Conservation (phyloP, 2,888 invertebrate genomes). For the Eupeodes luniger region DNA sequence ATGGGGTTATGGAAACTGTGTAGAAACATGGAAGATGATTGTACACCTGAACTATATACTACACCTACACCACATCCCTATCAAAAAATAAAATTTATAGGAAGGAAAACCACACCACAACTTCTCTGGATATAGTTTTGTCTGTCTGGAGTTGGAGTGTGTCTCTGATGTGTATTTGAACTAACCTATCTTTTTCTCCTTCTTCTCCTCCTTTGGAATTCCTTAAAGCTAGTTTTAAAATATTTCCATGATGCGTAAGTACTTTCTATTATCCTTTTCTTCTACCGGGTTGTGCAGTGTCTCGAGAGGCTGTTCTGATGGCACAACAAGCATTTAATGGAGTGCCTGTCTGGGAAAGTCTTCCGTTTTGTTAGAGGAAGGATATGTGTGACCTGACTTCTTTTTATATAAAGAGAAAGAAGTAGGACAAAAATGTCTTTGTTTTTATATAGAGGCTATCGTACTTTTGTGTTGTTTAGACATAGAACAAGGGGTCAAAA, state of each 20-base stretch:
- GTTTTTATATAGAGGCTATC: neutral
- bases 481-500: neutral
- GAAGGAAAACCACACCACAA: neutral
- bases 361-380: neutral
- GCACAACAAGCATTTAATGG: conserved; percentile 38
- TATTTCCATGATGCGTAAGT: conserved; percentile 30
- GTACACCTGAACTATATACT: too few species aligned
- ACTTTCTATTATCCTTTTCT: conserved; percentile 32
- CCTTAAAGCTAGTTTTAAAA: conserved; percentile 20
- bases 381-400: neutral
- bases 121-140: conserved; percentile 13
- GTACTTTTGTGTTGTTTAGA: neutral
- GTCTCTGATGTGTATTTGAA: neutral
- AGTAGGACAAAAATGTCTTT: conserved; percentile 30
- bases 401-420: neutral
- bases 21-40: conserved; percentile 18
- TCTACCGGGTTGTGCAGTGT: conserved; percentile 4
- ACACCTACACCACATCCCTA: neutral
- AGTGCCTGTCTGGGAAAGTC: conserved; percentile 36
- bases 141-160: conserved; percentile 6
- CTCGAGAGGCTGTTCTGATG: conserved; percentile 8
- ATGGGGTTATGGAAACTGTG: conserved; percentile 7
- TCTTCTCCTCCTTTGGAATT: too few species aligned
- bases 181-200: neutral
- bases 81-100: neutral